A percentile compares a stretch with the other conserved stretches of the same genome.
These are phyloP conservation scores for Acromyrmex charruanus DNA, from an alignment of 1,140 invertebrate genomes.

Conservation along the genomic window DNA sequence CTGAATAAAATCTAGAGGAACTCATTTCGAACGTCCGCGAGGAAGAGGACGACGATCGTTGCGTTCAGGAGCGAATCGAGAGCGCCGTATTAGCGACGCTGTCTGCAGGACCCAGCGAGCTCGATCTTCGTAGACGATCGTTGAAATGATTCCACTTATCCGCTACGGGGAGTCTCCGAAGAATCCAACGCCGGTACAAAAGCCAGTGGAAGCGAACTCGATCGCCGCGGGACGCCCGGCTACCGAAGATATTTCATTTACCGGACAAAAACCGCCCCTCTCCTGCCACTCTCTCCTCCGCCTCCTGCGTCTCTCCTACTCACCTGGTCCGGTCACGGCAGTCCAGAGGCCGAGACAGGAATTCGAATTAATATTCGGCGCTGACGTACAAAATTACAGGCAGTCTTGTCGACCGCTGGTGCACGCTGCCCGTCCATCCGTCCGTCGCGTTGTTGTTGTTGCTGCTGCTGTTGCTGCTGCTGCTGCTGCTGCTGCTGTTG, in stretches of 20 bases:
- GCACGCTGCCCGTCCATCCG: conserved; percentile 14
- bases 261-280: conserved; percentile 80
- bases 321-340: conserved; percentile 59
- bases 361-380: conserved; percentile 87
- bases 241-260: conserved; percentile 85
- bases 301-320: conserved; percentile 27
- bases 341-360: conserved; percentile 74
- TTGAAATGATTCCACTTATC: conserved; percentile 84
- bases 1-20: background rate
- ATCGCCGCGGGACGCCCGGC: conserved; percentile 81
- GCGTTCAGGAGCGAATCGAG: conserved; percentile 19
- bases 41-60: conserved; percentile 15
- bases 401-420: conserved; percentile 70
- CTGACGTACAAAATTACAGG: conserved; percentile 86
- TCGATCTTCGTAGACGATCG: conserved; percentile 72
- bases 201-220: conserved; percentile 82
- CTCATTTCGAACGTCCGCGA: background rate
- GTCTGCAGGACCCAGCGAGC: conserved; percentile 60
- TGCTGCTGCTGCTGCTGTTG: conserved; percentile 30
- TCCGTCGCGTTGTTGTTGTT: conserved; percentile 51
- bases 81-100: conserved; percentile 72
- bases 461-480: conserved; percentile 10
- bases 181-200: conserved; percentile 80
- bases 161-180: conserved; percentile 81
- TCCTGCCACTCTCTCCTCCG: conserved; percentile 1